Evolutionary conservation across 2,113 vertebrate genomes (phyloP).

Genomic region (Phrynosoma platyrhinos): DNA sequence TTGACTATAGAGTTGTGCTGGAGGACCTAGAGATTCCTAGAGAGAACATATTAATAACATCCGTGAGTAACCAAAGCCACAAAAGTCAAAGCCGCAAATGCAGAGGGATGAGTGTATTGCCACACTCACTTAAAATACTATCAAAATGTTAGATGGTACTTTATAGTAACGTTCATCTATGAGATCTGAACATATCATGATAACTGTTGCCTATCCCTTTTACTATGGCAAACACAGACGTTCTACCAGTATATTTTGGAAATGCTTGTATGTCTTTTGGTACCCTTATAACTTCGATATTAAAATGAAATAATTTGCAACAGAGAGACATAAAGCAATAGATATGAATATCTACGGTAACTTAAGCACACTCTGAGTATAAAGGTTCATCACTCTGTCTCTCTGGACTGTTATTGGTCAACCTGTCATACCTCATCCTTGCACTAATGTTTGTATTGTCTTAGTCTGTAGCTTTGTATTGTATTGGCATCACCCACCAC

Average conservation of each 20-base stretch:
- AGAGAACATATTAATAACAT: no score
- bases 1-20: no score
- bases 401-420: background rate
- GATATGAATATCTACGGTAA: background rate
- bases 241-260: background rate
- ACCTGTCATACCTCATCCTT: background rate
- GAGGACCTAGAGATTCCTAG: no score
- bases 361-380: background rate
- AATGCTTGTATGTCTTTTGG: background rate
- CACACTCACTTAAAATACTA: no score
- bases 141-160: no score
- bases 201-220: no score
- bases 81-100: no score
- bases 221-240: background rate
- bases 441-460: background rate
- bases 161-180: background rate
- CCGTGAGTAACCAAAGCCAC: no score
- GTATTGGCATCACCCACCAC: background rate
- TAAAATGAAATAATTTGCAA: background rate
- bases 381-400: background rate
- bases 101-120: no score
- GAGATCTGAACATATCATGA: background rate
- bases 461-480: background rate
- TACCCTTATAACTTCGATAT: background rate
- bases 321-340: background rate